Conservation (phyloP, 2,888 invertebrate genomes). For the Eilema depressum region DNA sequence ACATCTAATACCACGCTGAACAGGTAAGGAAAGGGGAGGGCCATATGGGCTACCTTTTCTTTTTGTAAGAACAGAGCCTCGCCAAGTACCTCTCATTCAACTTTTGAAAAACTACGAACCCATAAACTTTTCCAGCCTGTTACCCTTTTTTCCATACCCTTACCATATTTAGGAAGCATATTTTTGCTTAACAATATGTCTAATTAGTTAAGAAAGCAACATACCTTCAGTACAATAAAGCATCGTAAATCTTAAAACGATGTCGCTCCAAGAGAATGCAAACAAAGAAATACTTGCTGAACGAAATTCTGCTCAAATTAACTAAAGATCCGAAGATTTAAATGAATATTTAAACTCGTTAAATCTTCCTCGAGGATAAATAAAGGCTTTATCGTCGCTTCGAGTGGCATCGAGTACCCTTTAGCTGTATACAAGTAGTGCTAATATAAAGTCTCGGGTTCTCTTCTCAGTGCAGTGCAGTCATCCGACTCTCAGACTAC, state of each 20-base stretch:
- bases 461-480: slow-evolving; percentile 40
- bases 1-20: too few relatives aligned
- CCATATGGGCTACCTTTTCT: too few relatives aligned
- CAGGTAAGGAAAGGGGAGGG: too few relatives aligned
- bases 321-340: slow-evolving; percentile 37
- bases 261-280: not conserved
- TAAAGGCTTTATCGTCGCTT: slow-evolving; percentile 45
- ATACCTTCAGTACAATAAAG: not conserved
- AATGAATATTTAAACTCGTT: slow-evolving; percentile 48
- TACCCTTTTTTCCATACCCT: too few relatives aligned
- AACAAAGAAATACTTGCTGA: slow-evolving; percentile 12
- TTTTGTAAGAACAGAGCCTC: too few relatives aligned
- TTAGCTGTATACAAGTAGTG: slow-evolving; percentile 42
- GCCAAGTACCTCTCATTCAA: too few relatives aligned
- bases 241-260: slow-evolving; percentile 10
- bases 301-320: slow-evolving; percentile 18
- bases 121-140: too few relatives aligned
- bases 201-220: not conserved
- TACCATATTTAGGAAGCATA: too few relatives aligned
- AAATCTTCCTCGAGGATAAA: slow-evolving; percentile 46
- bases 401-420: slow-evolving; percentile 46
- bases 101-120: too few relatives aligned
- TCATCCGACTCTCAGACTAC: slow-evolving; percentile 32
- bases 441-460: slow-evolving; percentile 44
- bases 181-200: not conserved